Conservation (phyloP, 2,113 vertebrate species). For the Ifrita kowaldi region DNA sequence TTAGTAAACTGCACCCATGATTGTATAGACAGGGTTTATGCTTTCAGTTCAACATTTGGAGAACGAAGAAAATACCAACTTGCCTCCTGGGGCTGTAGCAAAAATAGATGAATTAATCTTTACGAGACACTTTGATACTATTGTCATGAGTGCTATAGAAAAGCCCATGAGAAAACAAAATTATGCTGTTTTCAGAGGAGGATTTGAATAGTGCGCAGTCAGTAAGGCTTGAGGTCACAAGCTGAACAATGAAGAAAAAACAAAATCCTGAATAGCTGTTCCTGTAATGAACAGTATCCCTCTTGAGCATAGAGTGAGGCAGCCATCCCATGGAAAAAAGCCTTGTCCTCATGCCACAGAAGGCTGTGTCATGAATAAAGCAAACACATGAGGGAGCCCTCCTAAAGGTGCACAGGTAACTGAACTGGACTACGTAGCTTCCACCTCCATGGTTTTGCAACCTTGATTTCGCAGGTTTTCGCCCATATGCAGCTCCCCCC, state of each 20-base stretch:
- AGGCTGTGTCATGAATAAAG: background rate
- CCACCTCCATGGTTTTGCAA: background rate
- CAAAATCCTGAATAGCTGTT: conserved; percentile 28
- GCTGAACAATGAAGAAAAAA: conserved; percentile 44
- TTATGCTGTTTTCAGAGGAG: conserved; percentile 12
- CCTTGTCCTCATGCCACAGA: background rate
- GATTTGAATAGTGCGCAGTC: conserved; percentile 26
- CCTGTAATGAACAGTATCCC: background rate
- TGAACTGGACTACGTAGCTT: rapidly evolving
- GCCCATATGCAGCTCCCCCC: rapidly evolving
- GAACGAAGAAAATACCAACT: conserved; percentile 39
- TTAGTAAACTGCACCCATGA: background rate
- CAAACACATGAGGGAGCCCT: conserved; percentile 38
- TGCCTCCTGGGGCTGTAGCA: conserved; percentile 22
- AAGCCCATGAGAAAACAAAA: conserved; percentile 38
- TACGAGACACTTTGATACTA: conserved; percentile 41
- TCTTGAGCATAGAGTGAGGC: background rate
- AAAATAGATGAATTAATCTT: conserved; percentile 64
- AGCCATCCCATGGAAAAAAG: background rate
- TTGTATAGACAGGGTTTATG: background rate
- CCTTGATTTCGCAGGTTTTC: background rate
- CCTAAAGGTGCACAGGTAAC: conserved; percentile 44
- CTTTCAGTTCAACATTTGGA: conserved; percentile 7
- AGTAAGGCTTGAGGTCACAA: conserved; percentile 49
- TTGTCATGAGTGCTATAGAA: conserved; percentile 53